phyloP scores from a whole-genome alignment of 2,113 vertebrate species.

The Poeciliopsis prolifica region DNA sequence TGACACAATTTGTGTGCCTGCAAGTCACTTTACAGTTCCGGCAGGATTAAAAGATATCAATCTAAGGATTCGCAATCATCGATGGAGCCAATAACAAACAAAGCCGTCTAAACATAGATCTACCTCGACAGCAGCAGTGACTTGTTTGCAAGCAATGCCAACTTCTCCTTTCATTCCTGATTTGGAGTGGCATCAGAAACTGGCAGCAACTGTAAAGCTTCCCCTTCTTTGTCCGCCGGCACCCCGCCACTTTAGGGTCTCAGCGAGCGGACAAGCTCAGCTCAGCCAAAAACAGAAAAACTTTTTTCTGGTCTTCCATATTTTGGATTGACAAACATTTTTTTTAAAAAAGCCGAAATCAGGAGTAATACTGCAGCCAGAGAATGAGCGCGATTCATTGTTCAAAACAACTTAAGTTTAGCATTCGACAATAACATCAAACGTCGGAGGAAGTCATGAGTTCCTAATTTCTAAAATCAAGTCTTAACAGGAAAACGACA shows the following conservation, averaged over 20 bases:
- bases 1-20: slow-evolving; percentile 13
- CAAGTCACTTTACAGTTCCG: slow-evolving; percentile 1
- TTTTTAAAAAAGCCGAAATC: too few relatives aligned
- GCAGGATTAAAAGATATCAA: slow-evolving; percentile 26
- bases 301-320: slow-evolving; percentile 2
- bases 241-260: slow-evolving; percentile 52
- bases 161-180: slow-evolving; percentile 57
- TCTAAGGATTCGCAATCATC: slow-evolving; percentile 9
- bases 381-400: not conserved
- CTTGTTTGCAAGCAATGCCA: slow-evolving; percentile 46
- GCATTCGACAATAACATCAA: not conserved
- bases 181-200: slow-evolving; percentile 68
- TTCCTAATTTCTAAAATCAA: not conserved
- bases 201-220: slow-evolving; percentile 57
- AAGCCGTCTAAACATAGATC: not conserved
- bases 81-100: not conserved
- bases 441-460: not conserved
- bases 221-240: slow-evolving; percentile 61
- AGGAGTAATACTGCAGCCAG: not conserved
- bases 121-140: slow-evolving; percentile 49
- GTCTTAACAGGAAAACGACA: too few relatives aligned
- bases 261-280: slow-evolving; percentile 39
- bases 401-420: not conserved
- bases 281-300: not conserved
- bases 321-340: not conserved